Conservation (phyloP, 2,113 vertebrate species). For the Neogobius melanostomus region DNA sequence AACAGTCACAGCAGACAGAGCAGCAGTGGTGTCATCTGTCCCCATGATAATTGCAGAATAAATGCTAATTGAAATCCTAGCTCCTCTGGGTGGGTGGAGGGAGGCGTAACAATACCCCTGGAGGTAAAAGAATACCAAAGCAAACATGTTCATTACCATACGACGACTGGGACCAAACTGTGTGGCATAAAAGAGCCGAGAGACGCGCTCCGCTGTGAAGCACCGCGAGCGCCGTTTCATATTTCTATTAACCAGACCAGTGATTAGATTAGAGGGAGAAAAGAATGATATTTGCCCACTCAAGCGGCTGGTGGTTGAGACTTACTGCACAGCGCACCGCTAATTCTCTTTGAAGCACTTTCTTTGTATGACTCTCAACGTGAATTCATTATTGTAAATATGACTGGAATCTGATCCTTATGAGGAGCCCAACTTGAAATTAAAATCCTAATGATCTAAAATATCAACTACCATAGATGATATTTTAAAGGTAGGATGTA, state of each 20-base stretch:
- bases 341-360: not conserved
- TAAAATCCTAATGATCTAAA: too few species aligned
- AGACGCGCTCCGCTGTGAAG: constrained; percentile 40
- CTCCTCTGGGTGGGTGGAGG: constrained; percentile 34
- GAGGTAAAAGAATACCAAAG: constrained; percentile 36
- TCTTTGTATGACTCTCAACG: not conserved
- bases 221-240: constrained; percentile 1
- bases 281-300: constrained; percentile 18
- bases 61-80: constrained; percentile 61
- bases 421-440: not conserved
- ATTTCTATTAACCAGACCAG: constrained; percentile 43
- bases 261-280: constrained; percentile 34
- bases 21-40: constrained; percentile 17
- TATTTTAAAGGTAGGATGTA: too few species aligned
- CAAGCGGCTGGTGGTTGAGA: not conserved
- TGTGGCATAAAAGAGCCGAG: constrained; percentile 11
- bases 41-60: constrained; percentile 47
- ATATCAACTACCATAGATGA: not conserved
- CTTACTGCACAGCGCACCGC: not conserved
- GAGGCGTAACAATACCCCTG: constrained; percentile 33
- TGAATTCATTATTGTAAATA: not conserved
- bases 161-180: constrained; percentile 40
- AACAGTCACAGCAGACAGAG: constrained; percentile 22
- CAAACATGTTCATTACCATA: constrained; percentile 59
- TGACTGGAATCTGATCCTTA: not conserved